phyloP scores from a whole-genome alignment of 2,113 vertebrate genomes.

The Gallinago jamesoni region DNA sequence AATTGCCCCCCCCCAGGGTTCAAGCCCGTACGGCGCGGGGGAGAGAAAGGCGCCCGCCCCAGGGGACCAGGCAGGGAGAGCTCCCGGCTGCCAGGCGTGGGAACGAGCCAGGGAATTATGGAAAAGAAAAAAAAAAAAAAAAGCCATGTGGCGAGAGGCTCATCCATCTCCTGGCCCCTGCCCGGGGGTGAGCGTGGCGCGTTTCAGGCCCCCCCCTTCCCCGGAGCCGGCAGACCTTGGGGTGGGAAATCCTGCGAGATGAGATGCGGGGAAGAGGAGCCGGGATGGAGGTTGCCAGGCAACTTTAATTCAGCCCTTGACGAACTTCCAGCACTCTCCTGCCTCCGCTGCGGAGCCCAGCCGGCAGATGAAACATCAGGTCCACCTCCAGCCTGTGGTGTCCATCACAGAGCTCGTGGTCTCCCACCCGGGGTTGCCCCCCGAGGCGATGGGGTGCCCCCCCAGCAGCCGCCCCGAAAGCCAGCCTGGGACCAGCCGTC shows the following conservation, averaged over 20 bases:
- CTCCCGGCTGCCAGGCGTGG: background rate
- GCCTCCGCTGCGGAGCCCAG: background rate
- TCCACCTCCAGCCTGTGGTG: background rate
- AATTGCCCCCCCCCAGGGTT: background rate
- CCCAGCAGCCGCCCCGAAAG: background rate
- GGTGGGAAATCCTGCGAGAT: constrained; percentile 46
- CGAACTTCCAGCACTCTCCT: constrained; percentile 44
- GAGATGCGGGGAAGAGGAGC: constrained; percentile 37
- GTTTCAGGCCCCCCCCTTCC: background rate
- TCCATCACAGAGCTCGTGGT: background rate
- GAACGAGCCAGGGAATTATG: background rate
- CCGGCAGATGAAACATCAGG: background rate
- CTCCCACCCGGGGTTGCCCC: fast-evolving
- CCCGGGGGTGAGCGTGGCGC: fast-evolving
- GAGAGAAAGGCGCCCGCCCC: background rate
- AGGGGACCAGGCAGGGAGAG: background rate
- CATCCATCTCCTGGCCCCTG: background rate
- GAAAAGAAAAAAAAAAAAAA: background rate
- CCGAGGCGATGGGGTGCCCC: background rate
- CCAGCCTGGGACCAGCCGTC: background rate
- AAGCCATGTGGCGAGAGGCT: background rate
- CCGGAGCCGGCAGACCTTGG: background rate
- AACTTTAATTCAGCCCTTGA: constrained; percentile 60
- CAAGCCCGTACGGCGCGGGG: background rate
- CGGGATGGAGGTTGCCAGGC: constrained; percentile 37